Evolutionary conservation across 2,797 vertebrate species (phyloP).

Genomic region (Microtus californicus): DNA sequence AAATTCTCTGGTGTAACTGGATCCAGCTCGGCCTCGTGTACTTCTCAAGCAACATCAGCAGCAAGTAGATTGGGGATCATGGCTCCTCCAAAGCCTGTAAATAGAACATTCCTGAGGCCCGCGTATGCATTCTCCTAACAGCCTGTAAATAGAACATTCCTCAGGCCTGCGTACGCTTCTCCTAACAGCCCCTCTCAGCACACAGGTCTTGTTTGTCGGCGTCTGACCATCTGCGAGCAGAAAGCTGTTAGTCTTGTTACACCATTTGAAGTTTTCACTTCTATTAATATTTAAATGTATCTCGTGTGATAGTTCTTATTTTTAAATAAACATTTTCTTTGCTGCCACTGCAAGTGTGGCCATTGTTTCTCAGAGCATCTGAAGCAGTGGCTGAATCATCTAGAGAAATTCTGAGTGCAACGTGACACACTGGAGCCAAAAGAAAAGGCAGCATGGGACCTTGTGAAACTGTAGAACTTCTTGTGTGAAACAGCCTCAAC

Average conservation of each 20-base stretch:
- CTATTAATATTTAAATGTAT: slow-evolving; percentile 79
- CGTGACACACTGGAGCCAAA: neutral
- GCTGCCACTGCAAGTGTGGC: slow-evolving; percentile 32
- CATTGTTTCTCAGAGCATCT: slow-evolving; percentile 44
- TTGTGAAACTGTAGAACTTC: neutral
- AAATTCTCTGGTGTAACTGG: neutral
- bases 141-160: slow-evolving; percentile 83
- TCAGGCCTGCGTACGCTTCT: slow-evolving; percentile 83
- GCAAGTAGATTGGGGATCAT: slow-evolving; percentile 84
- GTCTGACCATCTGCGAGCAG: slow-evolving; percentile 55
- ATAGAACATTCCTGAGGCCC: slow-evolving; percentile 85
- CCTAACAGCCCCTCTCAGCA: neutral
- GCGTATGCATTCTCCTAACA: slow-evolving; percentile 70
- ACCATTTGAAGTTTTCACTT: slow-evolving; percentile 68
- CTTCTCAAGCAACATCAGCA: neutral
- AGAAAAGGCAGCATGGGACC: neutral
- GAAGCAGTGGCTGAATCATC: slow-evolving; percentile 60
- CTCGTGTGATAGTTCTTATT: slow-evolving; percentile 67
- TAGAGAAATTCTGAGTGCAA: neutral
- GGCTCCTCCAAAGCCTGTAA: slow-evolving; percentile 85
- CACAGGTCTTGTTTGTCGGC: slow-evolving; percentile 26
- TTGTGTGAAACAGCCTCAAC: neutral
- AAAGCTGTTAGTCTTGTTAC: slow-evolving; percentile 59
- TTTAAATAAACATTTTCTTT: slow-evolving; percentile 73
- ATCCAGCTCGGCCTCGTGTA: rapidly evolving